These are phyloP conservation scores for Percopsis omiscomaycus DNA, from an alignment of 2,797 vertebrate species.

Conservation along the genomic window DNA sequence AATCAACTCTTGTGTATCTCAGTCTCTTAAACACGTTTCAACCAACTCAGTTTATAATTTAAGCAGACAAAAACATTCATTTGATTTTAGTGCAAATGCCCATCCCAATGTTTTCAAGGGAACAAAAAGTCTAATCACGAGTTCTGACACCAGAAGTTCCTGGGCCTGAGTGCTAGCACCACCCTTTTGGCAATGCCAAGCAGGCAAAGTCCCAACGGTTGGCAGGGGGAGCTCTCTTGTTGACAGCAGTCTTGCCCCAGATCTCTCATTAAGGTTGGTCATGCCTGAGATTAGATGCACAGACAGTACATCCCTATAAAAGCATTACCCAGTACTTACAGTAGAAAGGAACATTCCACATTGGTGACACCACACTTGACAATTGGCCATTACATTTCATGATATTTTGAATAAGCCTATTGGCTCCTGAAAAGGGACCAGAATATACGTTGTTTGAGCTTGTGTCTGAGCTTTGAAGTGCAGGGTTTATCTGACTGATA, in stretches of 20 bases:
- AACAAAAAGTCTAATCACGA: conserved; percentile 62
- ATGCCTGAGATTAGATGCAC: conserved; percentile 62
- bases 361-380: conserved; percentile 32
- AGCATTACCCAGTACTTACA: conserved; percentile 34
- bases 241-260: conserved; percentile 66
- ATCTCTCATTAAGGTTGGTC: conserved; percentile 70
- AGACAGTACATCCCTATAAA: conserved; percentile 40
- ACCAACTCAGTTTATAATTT: conserved; percentile 29
- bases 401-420: too few species aligned
- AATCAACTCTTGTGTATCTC: too few species aligned
- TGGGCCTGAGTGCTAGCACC: conserved; percentile 53
- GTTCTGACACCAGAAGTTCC: conserved; percentile 56
- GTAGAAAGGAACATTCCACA: conserved; percentile 47
- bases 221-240: conserved; percentile 61
- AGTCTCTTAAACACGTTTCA: conserved; percentile 6
- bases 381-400: too few species aligned
- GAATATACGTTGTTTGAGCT: conserved; percentile 2
- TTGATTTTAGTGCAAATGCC: conserved; percentile 43
- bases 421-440: not conserved
- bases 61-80: conserved; percentile 33
- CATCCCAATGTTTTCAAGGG: conserved; percentile 57
- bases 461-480: conserved; percentile 9
- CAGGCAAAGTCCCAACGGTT: conserved; percentile 56
- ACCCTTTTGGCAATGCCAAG: conserved; percentile 57
- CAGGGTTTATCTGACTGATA: conserved; percentile 51